Conservation (phyloP, 2,888 invertebrate species). For the Zhuqinia jingwanae region DNA sequence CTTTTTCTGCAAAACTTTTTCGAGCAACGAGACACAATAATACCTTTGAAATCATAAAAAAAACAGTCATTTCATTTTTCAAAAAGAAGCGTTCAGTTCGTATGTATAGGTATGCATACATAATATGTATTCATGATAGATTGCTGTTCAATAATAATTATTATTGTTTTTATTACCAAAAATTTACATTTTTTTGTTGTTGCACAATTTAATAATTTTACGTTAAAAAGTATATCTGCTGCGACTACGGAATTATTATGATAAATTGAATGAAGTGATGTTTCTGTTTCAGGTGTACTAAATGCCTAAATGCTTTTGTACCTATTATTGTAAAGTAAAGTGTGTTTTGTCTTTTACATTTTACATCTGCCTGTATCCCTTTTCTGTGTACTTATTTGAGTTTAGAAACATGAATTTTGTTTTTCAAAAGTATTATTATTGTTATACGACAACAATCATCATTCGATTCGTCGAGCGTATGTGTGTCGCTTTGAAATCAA, state of each 20-base stretch:
- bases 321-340: not conserved
- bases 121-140: constrained; percentile 14
- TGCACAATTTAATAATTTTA: constrained; percentile 26
- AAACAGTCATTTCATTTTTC: too few relatives aligned
- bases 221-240: not conserved
- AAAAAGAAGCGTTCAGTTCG: too few relatives aligned
- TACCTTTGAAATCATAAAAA: too few relatives aligned
- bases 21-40: too few relatives aligned
- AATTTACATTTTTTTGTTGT: constrained; percentile 12
- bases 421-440: not conserved
- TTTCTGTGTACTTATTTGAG: too few relatives aligned
- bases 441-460: constrained; percentile 22
- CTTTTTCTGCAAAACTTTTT: constrained; percentile 10
- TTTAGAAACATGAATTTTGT: not conserved
- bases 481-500: constrained; percentile 59
- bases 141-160: constrained; percentile 2
- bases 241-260: not conserved
- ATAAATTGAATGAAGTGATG: not conserved
- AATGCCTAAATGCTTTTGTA: too few relatives aligned
- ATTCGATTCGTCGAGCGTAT: constrained; percentile 32
- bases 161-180: constrained; percentile 1
- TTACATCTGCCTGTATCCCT: not conserved
- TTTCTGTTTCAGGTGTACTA: too few relatives aligned
- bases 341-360: not conserved
- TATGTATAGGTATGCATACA: too few relatives aligned